Conservation (phyloP, 2,797 vertebrate genomes). For the Macropodus opercularis region DNA sequence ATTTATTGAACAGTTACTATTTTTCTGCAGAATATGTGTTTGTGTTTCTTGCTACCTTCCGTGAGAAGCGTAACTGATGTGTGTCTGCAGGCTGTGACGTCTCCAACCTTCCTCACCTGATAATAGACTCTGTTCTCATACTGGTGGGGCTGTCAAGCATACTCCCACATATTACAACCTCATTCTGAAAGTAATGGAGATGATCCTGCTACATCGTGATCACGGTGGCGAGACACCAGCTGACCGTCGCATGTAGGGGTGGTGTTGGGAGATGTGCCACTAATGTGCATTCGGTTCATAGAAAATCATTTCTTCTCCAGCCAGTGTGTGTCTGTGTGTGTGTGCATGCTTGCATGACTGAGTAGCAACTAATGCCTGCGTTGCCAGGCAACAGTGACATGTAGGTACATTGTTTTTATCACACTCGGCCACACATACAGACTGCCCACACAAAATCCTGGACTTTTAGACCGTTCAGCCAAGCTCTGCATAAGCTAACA, state of each 20-base stretch:
- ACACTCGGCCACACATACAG: constrained; percentile 57
- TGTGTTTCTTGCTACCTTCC: background rate
- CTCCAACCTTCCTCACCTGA: background rate
- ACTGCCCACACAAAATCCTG: constrained; percentile 58
- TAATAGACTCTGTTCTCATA: background rate
- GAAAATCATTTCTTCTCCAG: constrained; percentile 3
- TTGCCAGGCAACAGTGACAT: constrained; percentile 78
- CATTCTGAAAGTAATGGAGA: background rate
- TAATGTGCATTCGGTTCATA: constrained; percentile 2
- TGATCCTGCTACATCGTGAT: background rate
- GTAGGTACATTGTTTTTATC: constrained; percentile 71
- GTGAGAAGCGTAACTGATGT: background rate
- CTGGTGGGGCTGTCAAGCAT: background rate
- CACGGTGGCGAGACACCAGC: background rate
- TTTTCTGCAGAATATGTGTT: background rate
- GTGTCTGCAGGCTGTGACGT: background rate
- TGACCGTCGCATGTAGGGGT: background rate
- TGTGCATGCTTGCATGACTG: constrained; percentile 20
- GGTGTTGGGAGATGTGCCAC: background rate
- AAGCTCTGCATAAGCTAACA: constrained; percentile 54
- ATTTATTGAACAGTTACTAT: background rate
- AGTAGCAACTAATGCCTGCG: constrained; percentile 46
- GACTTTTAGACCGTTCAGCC: constrained; percentile 39
- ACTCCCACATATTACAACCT: background rate
- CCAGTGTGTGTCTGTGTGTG: background rate